Base-by-base conservation (phyloP, 2,888 invertebrate species). In the Drosophila putrida region DNA sequence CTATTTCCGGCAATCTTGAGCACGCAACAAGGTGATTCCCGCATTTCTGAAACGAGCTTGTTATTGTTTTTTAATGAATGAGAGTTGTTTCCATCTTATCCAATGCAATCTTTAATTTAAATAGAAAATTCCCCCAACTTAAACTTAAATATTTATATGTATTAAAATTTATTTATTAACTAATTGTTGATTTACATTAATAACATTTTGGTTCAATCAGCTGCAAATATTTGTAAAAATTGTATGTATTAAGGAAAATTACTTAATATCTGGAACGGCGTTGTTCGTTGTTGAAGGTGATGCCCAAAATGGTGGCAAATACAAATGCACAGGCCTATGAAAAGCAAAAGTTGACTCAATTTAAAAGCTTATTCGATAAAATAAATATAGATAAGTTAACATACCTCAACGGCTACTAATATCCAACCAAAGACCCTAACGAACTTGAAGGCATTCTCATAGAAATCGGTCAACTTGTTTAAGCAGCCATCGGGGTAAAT, bases 271-370 rank as follows among this genome's bases (percentile, higher is more conserved):
- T 93, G 85, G 93, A 93, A 93, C 96, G 95, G 93, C 96, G 95
- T 90, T 95, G 94, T 90, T 96, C 95, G 93, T 97, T 97, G 93
- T 95, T 95, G 91, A 98, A 96, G 88, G 96, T 96, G 91, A 96
- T 95, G 74, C 96, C 96, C 92, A 98, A 93, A 90, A 97, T 96
- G 91, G 97, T 95, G 65, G 97, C 96, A 92, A 97, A 96, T 85
- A 97, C 93, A 63, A 97, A 96, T 55, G 96, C 96, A 79, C 95
- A 92, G 76, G 67, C 67, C 91, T 91, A 33, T 11, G 0, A 41
- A 50, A 6, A 60, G 4, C 47, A 36, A 11, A 43, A 9, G 10
- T 38, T 58, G 58, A 41, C 25, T 55, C 49, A 61, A 58, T 39
- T n/a, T n/a, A 4, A 35, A 15, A 39, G 49, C 9, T n/a, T 6